Conservation (phyloP, 2,113 vertebrate species). For the Indri indri region DNA sequence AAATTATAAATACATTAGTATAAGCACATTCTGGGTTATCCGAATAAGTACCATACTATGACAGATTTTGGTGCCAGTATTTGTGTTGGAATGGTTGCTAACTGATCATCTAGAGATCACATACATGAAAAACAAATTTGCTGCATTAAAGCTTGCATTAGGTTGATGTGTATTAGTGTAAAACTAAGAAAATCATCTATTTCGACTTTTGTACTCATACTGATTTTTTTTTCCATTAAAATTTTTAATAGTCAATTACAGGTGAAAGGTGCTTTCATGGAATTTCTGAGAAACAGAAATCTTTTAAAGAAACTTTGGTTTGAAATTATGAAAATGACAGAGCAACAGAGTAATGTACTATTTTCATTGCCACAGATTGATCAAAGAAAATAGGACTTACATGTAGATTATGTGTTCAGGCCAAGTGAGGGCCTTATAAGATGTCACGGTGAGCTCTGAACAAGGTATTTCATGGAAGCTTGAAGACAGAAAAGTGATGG, state of each 20-base stretch:
- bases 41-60: not conserved
- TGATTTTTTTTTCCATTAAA: not conserved
- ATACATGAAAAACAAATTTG: not conserved
- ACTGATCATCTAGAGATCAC: not conserved
- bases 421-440: not conserved
- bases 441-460: not conserved
- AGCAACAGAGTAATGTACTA: not conserved
- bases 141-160: not conserved
- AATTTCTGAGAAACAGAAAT: slow-evolving; percentile 9
- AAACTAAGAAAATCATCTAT: not conserved
- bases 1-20: not conserved
- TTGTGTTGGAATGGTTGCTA: not conserved
- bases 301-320: slow-evolving; percentile 9
- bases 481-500: not conserved
- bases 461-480: not conserved
- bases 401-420: not conserved
- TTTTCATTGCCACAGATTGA: not conserved
- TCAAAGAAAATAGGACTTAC: not conserved
- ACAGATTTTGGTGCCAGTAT: not conserved
- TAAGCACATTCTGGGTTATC: not conserved
- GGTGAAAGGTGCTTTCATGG: not conserved
- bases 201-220: not conserved
- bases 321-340: not conserved
- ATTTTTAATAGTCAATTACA: not conserved
- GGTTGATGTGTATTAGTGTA: not conserved